Base-by-base conservation (phyloP, 2,113 vertebrate species). In the Proterorhinus semilunaris region DNA sequence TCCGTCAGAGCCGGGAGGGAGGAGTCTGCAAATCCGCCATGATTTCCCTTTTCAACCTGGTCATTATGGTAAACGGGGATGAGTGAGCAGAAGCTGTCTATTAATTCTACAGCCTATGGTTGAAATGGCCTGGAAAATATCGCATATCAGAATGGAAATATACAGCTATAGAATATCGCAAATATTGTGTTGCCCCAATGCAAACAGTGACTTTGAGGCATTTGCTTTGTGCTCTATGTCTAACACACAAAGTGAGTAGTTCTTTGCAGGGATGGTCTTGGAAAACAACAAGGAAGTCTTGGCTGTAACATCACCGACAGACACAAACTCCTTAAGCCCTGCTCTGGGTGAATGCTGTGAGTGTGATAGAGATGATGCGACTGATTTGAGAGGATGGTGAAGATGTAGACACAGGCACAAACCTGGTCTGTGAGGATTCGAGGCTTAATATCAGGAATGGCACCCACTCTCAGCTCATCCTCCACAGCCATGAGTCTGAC, bases 391-490 rank as follows among this genome's bases (percentile, higher is more conserved):
- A 72, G 58, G 69, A 85, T 85, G 83, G 81, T 87, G 82, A 90
- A 89, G 81, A 88, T 72, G 86, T 75, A 90, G 85, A 89, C 88
- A 86, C 85, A 90, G 85, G 81, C 88, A 92, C 91, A 89, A 93
- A 98, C 95, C 96, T 96, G 95, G 94, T 95, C 96, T 93, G 96
- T 95, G 94, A 97, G 95, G 93, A 97, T 94, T 94, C 96, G 93
- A 91, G 95, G 94, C 93, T 94, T 96, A 94, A 94, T 93, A 89
- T 94, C 92, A 91, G 93, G 92, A 80, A 91, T 90, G 93, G 88
- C 90, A 83, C 92, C 91, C 84, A 81, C 91, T 87, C 92, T 93
- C 86, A 93, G 86, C 88, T 93, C 92, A 88, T 93, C 92, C 85
- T 93, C 92, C 87, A 93, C 92, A 80, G 89, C 92, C 92, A 93